Base-by-base conservation (phyloP, 1,140 invertebrate genomes). In the Subanguina moxae region DNA sequence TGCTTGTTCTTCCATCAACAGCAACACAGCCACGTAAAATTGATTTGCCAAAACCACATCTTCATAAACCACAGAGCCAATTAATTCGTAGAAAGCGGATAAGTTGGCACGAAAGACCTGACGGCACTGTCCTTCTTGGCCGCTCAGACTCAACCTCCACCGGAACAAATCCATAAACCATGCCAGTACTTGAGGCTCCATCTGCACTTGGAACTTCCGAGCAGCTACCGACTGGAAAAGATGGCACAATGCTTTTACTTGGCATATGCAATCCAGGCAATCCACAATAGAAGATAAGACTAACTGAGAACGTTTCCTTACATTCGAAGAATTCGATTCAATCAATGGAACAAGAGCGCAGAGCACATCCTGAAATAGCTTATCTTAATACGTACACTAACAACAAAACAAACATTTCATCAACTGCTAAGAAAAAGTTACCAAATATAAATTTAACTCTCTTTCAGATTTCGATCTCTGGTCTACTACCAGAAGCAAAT, bases 111-210 rank as follows among this genome's bases (percentile, higher is more conserved):
- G 63, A 42, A 70, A 70, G 15, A 70, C 48, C 8, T 66, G 17
- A 43, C 17, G 30, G 57, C n/a, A n/a, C 45, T 30, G 27, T n/a
- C 5, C 32, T 27, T 38, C n/a, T 38, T 38, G 3, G 11, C 3
- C 32, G 32, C 3, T 38, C 25, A 42, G 48, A 70, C 42, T 57
- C 11, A 48, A 70, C 59, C 69, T 70, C 11, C 56, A 27, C 13
- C 74, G 69, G 56, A 78, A 76, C 3, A 62, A 42, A 65, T 76
- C 74, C 27, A 76, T 59, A 5, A 76, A 38, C 21, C 45, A 71
- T 9, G 74, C 74, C 17, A 76, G 17, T 15, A 52, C 48, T 52
- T 52, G 48, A 19, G 48, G 48, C 17, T 52, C 48, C 48, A 52
- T 52, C n/a, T 25, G 3, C 8, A 52, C 48, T 21, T 19, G 3